Percentiles rank a stretch among this genome's conserved stretches.
These are phyloP conservation scores for Macroteleia sp. DNA, from an alignment of 2,888 invertebrate species.

Conservation along the genomic window DNA sequence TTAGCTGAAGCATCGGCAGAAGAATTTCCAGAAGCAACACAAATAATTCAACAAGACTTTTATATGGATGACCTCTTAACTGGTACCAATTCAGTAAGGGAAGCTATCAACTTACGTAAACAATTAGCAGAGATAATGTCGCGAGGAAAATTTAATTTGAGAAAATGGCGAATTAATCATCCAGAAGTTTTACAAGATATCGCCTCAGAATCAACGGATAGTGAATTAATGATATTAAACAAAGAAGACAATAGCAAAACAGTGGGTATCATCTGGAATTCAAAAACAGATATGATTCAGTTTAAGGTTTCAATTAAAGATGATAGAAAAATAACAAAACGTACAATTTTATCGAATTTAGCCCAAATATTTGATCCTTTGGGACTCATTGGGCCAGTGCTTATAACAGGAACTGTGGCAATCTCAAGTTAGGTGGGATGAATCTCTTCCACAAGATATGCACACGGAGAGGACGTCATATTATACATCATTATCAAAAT, in stretches of 20 bases:
- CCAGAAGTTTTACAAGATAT: neutral
- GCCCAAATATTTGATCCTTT: constrained; percentile 69
- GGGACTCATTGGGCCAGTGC: constrained; percentile 64
- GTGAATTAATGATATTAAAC: neutral
- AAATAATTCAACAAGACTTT: neutral
- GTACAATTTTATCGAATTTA: constrained; percentile 64
- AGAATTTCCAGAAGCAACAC: neutral
- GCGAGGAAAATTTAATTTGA: constrained; percentile 11
- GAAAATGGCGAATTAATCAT: constrained; percentile 11
- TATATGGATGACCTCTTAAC: constrained; percentile 19
- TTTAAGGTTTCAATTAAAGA: neutral
- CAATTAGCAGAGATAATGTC: neutral
- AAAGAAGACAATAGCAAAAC: neutral
- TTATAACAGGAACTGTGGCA: constrained; percentile 63
- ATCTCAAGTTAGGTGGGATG: constrained; percentile 68
- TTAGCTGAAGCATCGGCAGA: neutral
- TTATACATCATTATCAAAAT: neutral
- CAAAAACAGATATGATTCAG: neutral
- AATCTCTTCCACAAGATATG: constrained; percentile 38
- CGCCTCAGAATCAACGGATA: neutral
- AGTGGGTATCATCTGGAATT: no score
- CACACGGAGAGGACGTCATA: constrained; percentile 30
- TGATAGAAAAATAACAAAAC: constrained; percentile 50
- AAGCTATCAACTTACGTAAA: neutral
- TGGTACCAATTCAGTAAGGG: neutral